These are phyloP conservation scores for Psophia crepitans DNA, from an alignment of 2,113 vertebrate genomes.

Conservation along the genomic window DNA sequence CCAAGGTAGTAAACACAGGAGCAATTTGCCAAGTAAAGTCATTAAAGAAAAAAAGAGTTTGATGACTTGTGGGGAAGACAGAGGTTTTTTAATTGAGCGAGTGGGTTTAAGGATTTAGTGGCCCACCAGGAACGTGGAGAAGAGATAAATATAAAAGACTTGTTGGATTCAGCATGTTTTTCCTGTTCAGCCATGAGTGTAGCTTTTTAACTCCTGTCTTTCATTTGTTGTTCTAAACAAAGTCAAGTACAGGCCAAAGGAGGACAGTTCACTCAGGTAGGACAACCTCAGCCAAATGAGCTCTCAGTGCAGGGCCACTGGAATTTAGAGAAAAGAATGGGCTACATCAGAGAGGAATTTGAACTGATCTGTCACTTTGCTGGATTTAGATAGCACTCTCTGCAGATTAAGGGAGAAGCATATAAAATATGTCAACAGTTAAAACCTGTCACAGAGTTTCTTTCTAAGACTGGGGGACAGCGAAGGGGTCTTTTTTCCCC, in stretches of 20 bases:
- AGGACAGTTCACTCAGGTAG: neutral
- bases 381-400: neutral
- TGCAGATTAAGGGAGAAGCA: neutral
- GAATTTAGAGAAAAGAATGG: neutral
- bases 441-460: neutral
- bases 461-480: neutral
- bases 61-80: neutral
- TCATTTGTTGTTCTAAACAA: neutral
- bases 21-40: neutral
- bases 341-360: neutral
- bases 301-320: neutral
- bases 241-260: neutral
- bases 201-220: neutral
- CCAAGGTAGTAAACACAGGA: neutral
- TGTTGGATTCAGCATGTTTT: neutral
- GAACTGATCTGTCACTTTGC: neutral
- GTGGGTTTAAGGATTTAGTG: conserved; percentile 9
- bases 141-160: conserved; percentile 13
- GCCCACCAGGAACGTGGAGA: neutral
- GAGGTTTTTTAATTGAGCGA: neutral
- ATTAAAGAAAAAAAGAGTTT: neutral
- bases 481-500: neutral
- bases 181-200: neutral
- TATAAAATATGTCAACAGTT: neutral
- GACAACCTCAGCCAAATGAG: neutral